A percentile compares a stretch with the other conserved stretches of the same genome.
Conservation (phyloP, 64 coral and sea anemone species). For the Hydrozoanthus tunicans region DNA sequence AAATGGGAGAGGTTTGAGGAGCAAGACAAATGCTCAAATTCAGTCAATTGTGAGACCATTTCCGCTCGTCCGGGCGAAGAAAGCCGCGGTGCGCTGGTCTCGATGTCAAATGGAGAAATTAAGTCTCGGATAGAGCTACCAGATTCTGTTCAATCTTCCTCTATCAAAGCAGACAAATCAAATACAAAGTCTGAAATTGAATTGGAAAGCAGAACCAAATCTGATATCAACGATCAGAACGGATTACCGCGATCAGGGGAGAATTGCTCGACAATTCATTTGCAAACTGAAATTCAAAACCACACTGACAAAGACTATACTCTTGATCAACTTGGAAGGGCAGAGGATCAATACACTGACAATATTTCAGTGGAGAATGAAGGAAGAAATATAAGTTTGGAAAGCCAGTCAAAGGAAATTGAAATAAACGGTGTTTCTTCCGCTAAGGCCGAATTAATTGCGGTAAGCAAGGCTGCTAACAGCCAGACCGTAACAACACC, state of each 20-base stretch:
- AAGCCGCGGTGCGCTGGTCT: neutral
- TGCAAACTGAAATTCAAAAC: neutral
- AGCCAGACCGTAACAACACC: conserved; percentile 31
- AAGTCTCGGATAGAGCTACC: neutral
- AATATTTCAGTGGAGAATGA: neutral
- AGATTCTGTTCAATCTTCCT: neutral
- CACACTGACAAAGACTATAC: neutral
- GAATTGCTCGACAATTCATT: neutral
- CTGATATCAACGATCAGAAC: neutral
- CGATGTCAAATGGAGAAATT: conserved; percentile 33
- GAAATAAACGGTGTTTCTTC: conserved; percentile 1
- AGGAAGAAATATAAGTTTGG: neutral
- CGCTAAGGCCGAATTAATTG: conserved; percentile 25
- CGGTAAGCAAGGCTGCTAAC: conserved; percentile 23
- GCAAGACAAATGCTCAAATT: conserved; percentile 46
- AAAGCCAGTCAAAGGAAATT: conserved; percentile 7
- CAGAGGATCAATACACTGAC: conserved; percentile 34
- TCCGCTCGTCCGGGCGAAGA: conserved; percentile 23
- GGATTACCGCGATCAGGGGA: neutral
- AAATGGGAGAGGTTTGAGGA: conserved; percentile 61
- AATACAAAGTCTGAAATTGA: neutral
- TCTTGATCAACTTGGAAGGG: neutral
- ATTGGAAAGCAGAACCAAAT: neutral
- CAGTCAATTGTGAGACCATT: conserved; percentile 11
- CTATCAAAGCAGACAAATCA: neutral